Evolutionary conservation across 2,888 invertebrate genomes (phyloP).

Genomic region (Ophion ellenae): DNA sequence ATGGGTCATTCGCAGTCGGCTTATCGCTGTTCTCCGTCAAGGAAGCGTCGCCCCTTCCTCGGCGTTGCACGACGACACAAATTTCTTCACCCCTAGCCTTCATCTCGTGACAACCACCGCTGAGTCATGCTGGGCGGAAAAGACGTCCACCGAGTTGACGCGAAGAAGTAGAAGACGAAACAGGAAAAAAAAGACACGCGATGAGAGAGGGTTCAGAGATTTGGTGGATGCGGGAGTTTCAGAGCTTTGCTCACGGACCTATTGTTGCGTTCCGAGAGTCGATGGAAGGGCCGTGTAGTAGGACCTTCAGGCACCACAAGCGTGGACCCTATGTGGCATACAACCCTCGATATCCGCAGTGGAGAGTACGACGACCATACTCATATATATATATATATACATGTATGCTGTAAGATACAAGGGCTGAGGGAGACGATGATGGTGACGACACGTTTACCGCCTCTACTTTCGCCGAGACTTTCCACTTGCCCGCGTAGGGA

Average conservation of each 20-base stretch:
- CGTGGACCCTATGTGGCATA: slow-evolving; percentile 12
- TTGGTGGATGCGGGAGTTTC: slow-evolving; percentile 48
- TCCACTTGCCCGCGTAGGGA: slow-evolving; percentile 4
- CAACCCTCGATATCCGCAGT: slow-evolving; percentile 49
- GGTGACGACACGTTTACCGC: slow-evolving; percentile 63
- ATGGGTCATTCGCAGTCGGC: slow-evolving; percentile 15
- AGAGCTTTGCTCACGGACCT: slow-evolving; percentile 47
- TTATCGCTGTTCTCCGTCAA: slow-evolving; percentile 22
- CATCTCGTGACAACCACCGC: slow-evolving; percentile 20
- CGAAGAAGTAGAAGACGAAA: slow-evolving; percentile 6
- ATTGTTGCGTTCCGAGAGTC: slow-evolving; percentile 58
- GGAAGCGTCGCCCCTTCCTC: slow-evolving; percentile 11
- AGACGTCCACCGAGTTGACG: slow-evolving; percentile 53
- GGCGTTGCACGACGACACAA: slow-evolving; percentile 1
- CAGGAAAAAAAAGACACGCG: slow-evolving; percentile 30
- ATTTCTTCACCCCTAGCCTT: slow-evolving; percentile 17
- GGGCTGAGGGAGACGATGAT: slow-evolving; percentile 53
- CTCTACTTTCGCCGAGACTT: slow-evolving; percentile 47
- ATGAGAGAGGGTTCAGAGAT: slow-evolving; percentile 42
- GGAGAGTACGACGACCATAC: slow-evolving; percentile 35
- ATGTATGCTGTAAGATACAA: slow-evolving; percentile 2
- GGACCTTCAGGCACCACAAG: slow-evolving; percentile 46
- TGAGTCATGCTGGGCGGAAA: slow-evolving; percentile 59
- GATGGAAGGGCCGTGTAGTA: slow-evolving; percentile 38
- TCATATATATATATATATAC: not conserved